Base-by-base conservation (phyloP, 2,888 invertebrate genomes). In the Biston betularia region DNA sequence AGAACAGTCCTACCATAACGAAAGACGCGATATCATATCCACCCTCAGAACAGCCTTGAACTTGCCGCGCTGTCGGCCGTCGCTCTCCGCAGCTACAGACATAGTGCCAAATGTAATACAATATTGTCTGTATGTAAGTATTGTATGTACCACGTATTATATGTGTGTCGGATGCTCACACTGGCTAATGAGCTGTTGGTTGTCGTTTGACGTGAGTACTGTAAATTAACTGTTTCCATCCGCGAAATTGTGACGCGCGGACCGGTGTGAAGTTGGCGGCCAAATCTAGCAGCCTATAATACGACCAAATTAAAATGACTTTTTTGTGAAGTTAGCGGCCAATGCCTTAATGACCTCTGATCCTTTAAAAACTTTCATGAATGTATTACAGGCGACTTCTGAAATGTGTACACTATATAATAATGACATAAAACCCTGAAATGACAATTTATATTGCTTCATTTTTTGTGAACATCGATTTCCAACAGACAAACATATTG, bases 61-160 rank as follows among this genome's bases (percentile, higher is more conserved):
- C 87, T 79, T 77, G 77, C 61, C 74, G 78, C 45, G 58, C 58
- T 40, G 58, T 67, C 74, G 75, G 80, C 56, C 85, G 76, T 76
- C 81, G 85, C 78, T 77, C 84, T 77, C 79, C 60, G 74, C 61
- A 44, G 66, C 70, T 42, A 35, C 75, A 63, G 62, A 66, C 69
- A 73, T 76, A 76, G 79, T 85, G 86, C 86, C 84, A 86, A 84
- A 86, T 78, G 79, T 79, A 78, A 78, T 78, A 62, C 73, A 78
- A 78, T 80, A 76, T 56, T 60, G 66, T 77, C 11, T 24, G 68
- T 74, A 74, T 68, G 58, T 65, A 68, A 56, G 35, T 42, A 15
- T 57, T 49, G 34, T 57, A 49, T 33, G 38, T 42, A 53, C 60
- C 1, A 24, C 5, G 57, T 63, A 38, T 38, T 38, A n/a, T 52